Evolutionary conservation across 92 coral and sea anemone species (phyloP).

Genomic region (Metridium senile): DNA sequence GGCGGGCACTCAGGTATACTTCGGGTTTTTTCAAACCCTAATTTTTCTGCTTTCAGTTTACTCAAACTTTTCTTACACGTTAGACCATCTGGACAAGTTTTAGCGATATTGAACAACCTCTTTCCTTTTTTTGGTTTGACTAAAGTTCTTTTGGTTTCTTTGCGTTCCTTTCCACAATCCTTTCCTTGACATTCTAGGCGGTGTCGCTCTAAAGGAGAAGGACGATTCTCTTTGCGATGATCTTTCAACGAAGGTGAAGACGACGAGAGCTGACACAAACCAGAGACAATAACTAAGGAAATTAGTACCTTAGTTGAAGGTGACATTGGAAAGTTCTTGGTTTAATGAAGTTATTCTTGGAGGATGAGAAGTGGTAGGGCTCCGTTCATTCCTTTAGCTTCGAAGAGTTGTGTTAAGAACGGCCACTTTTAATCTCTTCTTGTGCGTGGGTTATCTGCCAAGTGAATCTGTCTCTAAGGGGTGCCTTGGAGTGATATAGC

Average conservation of each 20-base stretch:
- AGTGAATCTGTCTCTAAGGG: constrained; percentile 10
- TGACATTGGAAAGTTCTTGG: constrained; percentile 6
- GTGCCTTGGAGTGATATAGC: constrained; percentile 17
- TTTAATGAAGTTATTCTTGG: neutral
- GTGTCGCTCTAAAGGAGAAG: constrained; percentile 2
- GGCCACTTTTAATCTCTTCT: constrained; percentile 14
- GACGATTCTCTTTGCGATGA: neutral
- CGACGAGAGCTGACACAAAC: neutral
- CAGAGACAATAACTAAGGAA: neutral
- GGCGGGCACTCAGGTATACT: constrained; percentile 64
- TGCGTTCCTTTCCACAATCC: neutral
- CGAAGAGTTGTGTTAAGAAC: constrained; percentile 1
- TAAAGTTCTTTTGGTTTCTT: neutral
- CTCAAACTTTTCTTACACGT: neutral
- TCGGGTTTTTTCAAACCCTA: constrained; percentile 3
- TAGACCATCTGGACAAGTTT: neutral
- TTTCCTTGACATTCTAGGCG: constrained; percentile 16
- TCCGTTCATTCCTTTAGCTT: constrained; percentile 25
- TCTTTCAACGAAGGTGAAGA: neutral
- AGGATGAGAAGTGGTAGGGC: neutral
- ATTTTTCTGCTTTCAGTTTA: neutral
- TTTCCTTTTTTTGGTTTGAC: neutral
- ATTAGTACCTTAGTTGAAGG: neutral
- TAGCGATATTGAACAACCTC: neutral
- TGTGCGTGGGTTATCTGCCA: constrained; percentile 5